Percentiles rank a stretch among this genome's conserved stretches.
Evolutionary conservation across 1,140 invertebrate species (phyloP).

Genomic region (Drosophila pruinosa): DNA sequence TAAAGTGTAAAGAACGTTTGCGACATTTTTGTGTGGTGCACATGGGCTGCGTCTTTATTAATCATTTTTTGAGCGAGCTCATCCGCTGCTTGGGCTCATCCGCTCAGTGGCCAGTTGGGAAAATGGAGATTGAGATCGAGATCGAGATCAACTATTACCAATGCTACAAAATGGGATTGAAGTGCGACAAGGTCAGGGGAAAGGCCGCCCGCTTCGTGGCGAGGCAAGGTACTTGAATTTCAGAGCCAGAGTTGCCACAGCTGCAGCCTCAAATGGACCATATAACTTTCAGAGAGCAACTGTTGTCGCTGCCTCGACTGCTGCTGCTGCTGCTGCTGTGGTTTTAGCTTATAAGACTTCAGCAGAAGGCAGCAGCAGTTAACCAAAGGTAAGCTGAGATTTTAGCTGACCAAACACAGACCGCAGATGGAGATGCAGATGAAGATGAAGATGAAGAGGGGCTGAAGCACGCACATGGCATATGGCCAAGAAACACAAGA

Average conservation of each 20-base stretch:
- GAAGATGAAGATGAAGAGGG: neutral
- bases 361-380: conserved; percentile 50
- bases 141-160: conserved; percentile 2
- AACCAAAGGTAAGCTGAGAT: conserved; percentile 76
- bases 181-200: conserved; percentile 45
- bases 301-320: conserved; percentile 51
- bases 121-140: neutral
- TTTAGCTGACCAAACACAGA: conserved; percentile 63
- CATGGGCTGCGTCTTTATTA: conserved; percentile 34
- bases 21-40: conserved; percentile 33
- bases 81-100: conserved; percentile 48
- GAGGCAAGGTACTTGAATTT: conserved; percentile 8
- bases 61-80: conserved; percentile 44
- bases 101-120: neutral
- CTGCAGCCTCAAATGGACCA: conserved; percentile 75
- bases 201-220: conserved; percentile 27
- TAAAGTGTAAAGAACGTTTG: neutral
- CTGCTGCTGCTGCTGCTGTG: conserved; percentile 51
- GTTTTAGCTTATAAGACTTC: conserved; percentile 76
- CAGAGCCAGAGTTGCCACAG: conserved; percentile 50
- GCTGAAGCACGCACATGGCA: conserved; percentile 56
- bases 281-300: conserved; percentile 77
- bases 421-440: conserved; percentile 15
- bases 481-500: conserved; percentile 43
- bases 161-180: conserved; percentile 2